Evolutionary conservation across 1,140 invertebrate genomes (phyloP).

Genomic region (Hetaerina americana): DNA sequence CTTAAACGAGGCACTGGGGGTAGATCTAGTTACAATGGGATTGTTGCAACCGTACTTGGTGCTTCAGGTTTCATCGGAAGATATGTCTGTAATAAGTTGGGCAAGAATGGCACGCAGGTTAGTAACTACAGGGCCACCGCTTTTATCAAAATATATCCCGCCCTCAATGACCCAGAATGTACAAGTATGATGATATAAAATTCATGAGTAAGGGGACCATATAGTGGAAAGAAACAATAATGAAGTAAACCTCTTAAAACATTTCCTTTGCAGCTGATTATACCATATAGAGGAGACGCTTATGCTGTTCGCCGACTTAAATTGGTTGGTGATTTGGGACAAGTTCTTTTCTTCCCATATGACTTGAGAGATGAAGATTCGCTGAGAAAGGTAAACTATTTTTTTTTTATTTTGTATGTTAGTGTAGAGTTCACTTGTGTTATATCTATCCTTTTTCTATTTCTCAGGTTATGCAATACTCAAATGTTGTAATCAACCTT

Average conservation of each 20-base stretch:
- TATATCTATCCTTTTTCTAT: background rate
- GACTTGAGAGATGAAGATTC: slow-evolving; percentile 78
- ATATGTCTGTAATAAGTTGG: slow-evolving; percentile 75
- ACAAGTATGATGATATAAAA: too few relatives aligned
- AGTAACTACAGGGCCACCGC: background rate
- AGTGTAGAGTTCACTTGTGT: background rate
- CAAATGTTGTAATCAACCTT: slow-evolving; percentile 94
- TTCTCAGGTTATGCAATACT: slow-evolving; percentile 58
- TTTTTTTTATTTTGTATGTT: background rate
- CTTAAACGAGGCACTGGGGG: slow-evolving; percentile 84
- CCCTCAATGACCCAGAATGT: too few relatives aligned
- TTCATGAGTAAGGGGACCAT: too few relatives aligned
- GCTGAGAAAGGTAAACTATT: slow-evolving; percentile 51
- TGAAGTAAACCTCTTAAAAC: background rate
- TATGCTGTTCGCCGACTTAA: slow-evolving; percentile 66
- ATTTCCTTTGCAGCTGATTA: slow-evolving; percentile 56
- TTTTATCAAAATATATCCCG: too few relatives aligned
- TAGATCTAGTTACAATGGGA: slow-evolving; percentile 89
- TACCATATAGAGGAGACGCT: slow-evolving; percentile 81
- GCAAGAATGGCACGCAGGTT: slow-evolving; percentile 75
- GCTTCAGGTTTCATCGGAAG: slow-evolving; percentile 75
- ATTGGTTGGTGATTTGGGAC: slow-evolving; percentile 85
- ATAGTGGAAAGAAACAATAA: background rate
- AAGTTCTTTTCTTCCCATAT: slow-evolving; percentile 83
- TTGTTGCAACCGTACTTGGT: slow-evolving; percentile 95